These are phyloP conservation scores for Aphelenchoides bicaudatus DNA, from an alignment of 2,888 invertebrate genomes.

Conservation along the genomic window DNA sequence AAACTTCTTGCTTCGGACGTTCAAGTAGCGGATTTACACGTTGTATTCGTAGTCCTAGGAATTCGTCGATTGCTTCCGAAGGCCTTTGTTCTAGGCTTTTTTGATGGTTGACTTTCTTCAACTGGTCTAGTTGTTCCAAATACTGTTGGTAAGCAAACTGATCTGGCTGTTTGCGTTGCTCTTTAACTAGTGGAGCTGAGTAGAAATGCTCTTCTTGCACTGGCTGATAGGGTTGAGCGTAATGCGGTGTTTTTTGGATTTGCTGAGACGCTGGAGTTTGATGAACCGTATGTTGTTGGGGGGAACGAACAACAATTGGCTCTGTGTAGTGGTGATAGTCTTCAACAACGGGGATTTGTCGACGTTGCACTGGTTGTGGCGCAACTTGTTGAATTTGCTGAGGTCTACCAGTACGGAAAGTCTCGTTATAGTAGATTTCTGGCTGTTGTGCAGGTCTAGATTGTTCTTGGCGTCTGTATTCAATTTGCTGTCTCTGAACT, in stretches of 20 bases:
- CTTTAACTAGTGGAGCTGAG: slow-evolving; percentile 8
- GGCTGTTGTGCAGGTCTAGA: background rate
- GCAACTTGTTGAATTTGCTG: background rate
- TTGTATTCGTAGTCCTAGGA: background rate
- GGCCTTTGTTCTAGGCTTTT: background rate
- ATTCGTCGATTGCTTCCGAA: background rate
- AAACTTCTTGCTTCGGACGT: background rate
- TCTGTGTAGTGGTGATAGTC: slow-evolving; percentile 8
- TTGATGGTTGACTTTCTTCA: background rate
- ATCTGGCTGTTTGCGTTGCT: background rate
- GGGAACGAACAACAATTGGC: slow-evolving; percentile 17
- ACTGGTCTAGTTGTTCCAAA: background rate
- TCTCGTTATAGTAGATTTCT: slow-evolving; percentile 1
- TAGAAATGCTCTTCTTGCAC: slow-evolving; percentile 21
- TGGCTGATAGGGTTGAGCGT: slow-evolving; percentile 27
- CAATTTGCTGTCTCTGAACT: too few relatives aligned
- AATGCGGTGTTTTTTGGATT: slow-evolving; percentile 17
- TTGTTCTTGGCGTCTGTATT: slow-evolving; percentile 12
- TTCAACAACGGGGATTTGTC: slow-evolving; percentile 17
- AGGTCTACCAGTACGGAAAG: background rate
- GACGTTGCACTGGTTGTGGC: slow-evolving; percentile 3
- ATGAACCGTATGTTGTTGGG: background rate
- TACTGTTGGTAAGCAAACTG: background rate
- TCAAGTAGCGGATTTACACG: slow-evolving; percentile 7
- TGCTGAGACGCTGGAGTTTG: background rate